Percentiles rank a stretch among this genome's conserved stretches.
phyloP scores from a whole-genome alignment of 2,888 invertebrate genomes.

The Ectobius pallidus region DNA sequence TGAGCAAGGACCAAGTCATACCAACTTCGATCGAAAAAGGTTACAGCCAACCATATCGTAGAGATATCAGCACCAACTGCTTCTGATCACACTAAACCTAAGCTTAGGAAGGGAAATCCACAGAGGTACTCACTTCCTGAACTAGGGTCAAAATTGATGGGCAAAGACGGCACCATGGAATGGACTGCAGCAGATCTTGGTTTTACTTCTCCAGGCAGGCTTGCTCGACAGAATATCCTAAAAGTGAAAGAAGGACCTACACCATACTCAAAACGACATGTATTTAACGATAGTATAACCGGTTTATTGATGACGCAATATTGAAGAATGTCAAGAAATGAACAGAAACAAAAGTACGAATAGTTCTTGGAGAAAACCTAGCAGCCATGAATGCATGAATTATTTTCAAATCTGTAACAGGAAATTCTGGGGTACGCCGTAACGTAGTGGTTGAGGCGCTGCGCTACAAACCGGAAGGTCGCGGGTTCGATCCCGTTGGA shows the following conservation, averaged over 20 bases:
- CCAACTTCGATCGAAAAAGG: neutral
- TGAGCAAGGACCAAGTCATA: neutral
- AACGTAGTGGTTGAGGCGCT: too few relatives aligned
- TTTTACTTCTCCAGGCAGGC: neutral
- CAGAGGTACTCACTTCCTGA: neutral
- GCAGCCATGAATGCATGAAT: neutral
- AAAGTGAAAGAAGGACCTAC: neutral
- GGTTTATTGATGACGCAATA: neutral
- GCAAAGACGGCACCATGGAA: neutral
- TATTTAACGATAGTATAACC: neutral
- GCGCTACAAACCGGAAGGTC: too few relatives aligned
- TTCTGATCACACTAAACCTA: neutral
- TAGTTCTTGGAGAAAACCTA: neutral
- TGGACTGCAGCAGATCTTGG: neutral
- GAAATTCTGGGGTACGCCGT: too few relatives aligned
- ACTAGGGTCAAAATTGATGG: neutral
- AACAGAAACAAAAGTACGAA: neutral
- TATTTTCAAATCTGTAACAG: neutral
- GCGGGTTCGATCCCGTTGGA: too few relatives aligned
- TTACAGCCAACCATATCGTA: neutral
- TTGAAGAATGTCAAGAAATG: neutral
- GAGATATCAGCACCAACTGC: neutral
- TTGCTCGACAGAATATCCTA: neutral
- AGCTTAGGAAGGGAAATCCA: neutral
- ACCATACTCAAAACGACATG: neutral